phyloP scores from a whole-genome alignment of 1,140 invertebrate genomes.

The Drosophila arawakana region DNA sequence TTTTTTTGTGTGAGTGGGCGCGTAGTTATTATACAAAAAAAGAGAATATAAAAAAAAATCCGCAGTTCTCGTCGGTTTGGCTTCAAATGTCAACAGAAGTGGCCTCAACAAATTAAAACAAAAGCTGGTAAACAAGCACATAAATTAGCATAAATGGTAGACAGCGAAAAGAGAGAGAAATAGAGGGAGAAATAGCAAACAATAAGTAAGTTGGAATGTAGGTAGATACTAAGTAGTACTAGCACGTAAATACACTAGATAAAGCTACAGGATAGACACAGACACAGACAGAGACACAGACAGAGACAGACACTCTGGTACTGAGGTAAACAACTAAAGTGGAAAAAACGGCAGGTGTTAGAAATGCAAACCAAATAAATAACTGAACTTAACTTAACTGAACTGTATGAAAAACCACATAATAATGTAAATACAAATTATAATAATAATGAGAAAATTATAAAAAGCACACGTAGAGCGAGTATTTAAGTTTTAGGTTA shows the following conservation, averaged over 20 bases:
- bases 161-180: conserved; percentile 29
- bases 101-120: conserved; percentile 80
- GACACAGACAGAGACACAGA: no score
- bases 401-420: conserved; percentile 27
- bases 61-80: conserved; percentile 31
- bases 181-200: conserved; percentile 27
- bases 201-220: conserved; percentile 32
- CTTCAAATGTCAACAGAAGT: conserved; percentile 64
- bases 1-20: conserved; percentile 39
- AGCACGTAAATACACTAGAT: background rate
- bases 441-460: conserved; percentile 16
- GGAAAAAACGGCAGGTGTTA: conserved; percentile 78
- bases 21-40: conserved; percentile 29
- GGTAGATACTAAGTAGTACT: conserved; percentile 4
- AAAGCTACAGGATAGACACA: conserved; percentile 4
- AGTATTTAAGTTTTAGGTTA: no score
- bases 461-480: no score
- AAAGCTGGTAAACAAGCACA: conserved; percentile 80
- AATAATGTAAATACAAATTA: conserved; percentile 36
- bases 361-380: conserved; percentile 61
- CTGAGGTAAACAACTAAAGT: conserved; percentile 66
- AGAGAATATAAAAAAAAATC: conserved; percentile 19
- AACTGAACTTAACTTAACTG: background rate
- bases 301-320: no score
- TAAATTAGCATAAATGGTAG: conserved; percentile 79